These are phyloP conservation scores for Diglossa brunneiventris DNA, from an alignment of 2,113 vertebrate genomes.

Conservation along the genomic window DNA sequence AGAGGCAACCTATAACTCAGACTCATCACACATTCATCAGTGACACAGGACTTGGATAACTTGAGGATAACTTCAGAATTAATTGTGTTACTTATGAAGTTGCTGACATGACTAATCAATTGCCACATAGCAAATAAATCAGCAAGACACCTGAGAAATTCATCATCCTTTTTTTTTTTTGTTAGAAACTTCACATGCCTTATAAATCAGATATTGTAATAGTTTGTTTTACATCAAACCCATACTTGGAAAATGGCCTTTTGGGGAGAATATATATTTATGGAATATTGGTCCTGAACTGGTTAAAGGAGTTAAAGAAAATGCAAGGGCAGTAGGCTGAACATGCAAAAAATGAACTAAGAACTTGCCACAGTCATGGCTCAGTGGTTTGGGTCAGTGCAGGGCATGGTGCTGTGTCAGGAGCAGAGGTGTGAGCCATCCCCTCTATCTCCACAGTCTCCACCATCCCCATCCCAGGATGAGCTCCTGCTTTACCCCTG, in stretches of 20 bases:
- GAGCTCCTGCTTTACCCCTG: background rate
- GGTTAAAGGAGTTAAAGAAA: background rate
- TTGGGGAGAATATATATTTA: background rate
- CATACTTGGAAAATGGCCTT: background rate
- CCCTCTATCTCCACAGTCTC: background rate
- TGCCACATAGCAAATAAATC: constrained; percentile 56
- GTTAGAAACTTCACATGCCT: constrained; percentile 10
- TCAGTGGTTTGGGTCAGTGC: background rate
- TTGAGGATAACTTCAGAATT: constrained; percentile 59
- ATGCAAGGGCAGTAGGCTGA: background rate
- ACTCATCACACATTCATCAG: constrained; percentile 14
- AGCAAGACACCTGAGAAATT: constrained; percentile 36
- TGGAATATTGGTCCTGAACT: background rate
- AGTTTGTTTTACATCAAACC: background rate
- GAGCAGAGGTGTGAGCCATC: background rate
- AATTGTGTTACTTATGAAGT: constrained; percentile 65
- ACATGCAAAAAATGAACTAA: background rate
- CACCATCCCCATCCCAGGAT: background rate
- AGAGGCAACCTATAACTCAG: constrained; percentile 29
- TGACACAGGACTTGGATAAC: constrained; percentile 31
- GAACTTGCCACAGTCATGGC: background rate
- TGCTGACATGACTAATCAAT: constrained; percentile 68
- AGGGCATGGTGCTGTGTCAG: background rate
- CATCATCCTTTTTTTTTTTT: background rate
- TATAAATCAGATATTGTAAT: constrained; percentile 49